Evolutionary conservation across 2,113 vertebrate genomes (phyloP), one percentile per base, ranked within the genome.

Genomic region (Copsychus sechellarum): DNA sequence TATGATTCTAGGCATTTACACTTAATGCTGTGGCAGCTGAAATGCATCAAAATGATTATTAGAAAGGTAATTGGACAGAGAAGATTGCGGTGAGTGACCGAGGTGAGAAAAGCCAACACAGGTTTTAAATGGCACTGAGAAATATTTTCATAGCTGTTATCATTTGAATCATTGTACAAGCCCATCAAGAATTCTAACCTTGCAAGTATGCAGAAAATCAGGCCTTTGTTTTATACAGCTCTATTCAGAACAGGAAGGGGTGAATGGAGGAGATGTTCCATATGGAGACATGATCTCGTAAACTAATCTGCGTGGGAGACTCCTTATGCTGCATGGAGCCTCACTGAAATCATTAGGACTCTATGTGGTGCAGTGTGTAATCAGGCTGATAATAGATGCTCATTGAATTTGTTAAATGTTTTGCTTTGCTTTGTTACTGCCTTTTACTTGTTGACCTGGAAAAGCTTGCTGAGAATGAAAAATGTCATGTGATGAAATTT

Each of bases 351-450:
- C 93, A 94, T 94, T 94, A 95, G 90, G 84, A 70, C 92, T 86
- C 74, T 73, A 69, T 90, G 74, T 88, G 92, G 76, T 93, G 80
- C 86, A 88, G 64, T 53, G 88, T 94, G 88, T 88, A 95, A 96
- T 95, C 95, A 97, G 80, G 91, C 91, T 95, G 92, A 96, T 96
- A 96, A 96, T 80, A 95, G 93, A 90, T 66, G 74, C 91, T 95
- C 90, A 92, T 76, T 91, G 91, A 94, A 91, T 95, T 95, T 89
- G 92, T 83, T 95, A 94, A 83, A 94, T 91, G 91, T 95, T 96
- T 90, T 93, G 50, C 64, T 93, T 88, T 88, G 34, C 87, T 93
- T 95, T 96, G 74, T 88, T 91, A 61, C 62, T 95, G 91, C 56
- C 70, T 92, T 94, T 90, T 90, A 71, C 85, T 90, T 93, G 58